phyloP scores from a whole-genome alignment of 2,888 invertebrate species.

The Leptinotarsa tumamoca region DNA sequence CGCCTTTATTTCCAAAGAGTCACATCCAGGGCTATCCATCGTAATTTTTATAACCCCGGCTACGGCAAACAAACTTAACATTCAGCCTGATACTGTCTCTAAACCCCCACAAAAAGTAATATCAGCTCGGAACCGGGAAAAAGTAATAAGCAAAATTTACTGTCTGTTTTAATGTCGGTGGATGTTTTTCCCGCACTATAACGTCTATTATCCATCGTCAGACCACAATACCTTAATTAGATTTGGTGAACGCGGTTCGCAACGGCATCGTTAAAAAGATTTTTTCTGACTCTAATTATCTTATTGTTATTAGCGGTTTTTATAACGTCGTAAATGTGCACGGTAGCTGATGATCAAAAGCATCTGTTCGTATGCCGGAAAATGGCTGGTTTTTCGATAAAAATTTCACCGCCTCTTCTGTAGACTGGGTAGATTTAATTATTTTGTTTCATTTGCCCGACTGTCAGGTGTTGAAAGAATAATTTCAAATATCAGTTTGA shows the following conservation, averaged over 20 bases:
- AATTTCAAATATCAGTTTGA: too few relatives aligned
- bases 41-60: not conserved
- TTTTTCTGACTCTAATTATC: conserved; percentile 52
- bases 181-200: conserved; percentile 26
- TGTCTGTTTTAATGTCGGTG: conserved; percentile 31
- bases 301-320: conserved; percentile 56
- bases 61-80: conserved; percentile 13
- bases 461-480: too few relatives aligned
- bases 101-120: conserved; percentile 14
- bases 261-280: conserved; percentile 40
- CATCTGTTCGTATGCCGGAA: conserved; percentile 38
- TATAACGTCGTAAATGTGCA: conserved; percentile 52
- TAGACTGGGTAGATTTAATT: too few relatives aligned
- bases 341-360: conserved; percentile 50
- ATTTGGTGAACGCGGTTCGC: conserved; percentile 31
- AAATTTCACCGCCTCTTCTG: too few relatives aligned
- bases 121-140: conserved; percentile 22
- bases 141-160: conserved; percentile 37
- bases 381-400: not conserved
- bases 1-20: not conserved
- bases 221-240: conserved; percentile 32
- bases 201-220: conserved; percentile 28
- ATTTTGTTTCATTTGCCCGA: too few relatives aligned
- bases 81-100: not conserved
- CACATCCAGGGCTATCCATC: not conserved